These are phyloP conservation scores for Ascaphus truei DNA, from an alignment of 2,113 vertebrate species.

Conservation along the genomic window DNA sequence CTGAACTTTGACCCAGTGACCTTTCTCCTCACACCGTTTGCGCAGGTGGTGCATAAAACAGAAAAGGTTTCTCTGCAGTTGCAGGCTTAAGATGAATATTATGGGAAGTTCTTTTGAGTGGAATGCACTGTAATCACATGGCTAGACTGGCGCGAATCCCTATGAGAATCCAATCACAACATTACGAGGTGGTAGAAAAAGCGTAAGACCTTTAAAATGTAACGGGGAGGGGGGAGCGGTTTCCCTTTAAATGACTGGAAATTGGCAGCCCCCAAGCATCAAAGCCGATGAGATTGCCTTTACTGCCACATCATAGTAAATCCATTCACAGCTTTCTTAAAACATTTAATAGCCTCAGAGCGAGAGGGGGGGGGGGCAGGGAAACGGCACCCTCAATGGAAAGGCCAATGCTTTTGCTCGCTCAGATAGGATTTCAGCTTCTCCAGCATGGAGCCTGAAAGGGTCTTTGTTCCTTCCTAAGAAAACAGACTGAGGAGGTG, in stretches of 20 bases:
- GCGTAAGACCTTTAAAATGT: neutral
- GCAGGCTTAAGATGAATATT: neutral
- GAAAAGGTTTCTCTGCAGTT: neutral
- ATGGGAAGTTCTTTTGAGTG: neutral
- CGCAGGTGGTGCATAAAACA: neutral
- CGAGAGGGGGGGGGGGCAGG: neutral
- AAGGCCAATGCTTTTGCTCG: neutral
- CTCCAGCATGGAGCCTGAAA: neutral
- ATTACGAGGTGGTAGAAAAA: neutral
- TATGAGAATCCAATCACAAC: neutral
- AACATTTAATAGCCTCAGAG: conserved; percentile 9
- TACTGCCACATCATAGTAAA: conserved; percentile 10
- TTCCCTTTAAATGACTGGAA: neutral
- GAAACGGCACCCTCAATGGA: conserved; percentile 5
- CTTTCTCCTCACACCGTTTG: neutral
- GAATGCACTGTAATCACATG: neutral
- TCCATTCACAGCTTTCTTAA: neutral
- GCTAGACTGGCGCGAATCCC: neutral
- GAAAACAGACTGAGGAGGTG: neutral
- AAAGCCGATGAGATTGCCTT: conserved; percentile 6
- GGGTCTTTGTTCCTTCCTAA: conserved; percentile 11
- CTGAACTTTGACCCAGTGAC: too few relatives aligned
- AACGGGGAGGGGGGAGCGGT: neutral
- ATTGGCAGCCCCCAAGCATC: neutral
- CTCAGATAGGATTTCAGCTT: conserved; percentile 18